These are phyloP conservation scores for Macrophya alboannulata DNA, from an alignment of 2,888 invertebrate genomes.

Conservation along the genomic window DNA sequence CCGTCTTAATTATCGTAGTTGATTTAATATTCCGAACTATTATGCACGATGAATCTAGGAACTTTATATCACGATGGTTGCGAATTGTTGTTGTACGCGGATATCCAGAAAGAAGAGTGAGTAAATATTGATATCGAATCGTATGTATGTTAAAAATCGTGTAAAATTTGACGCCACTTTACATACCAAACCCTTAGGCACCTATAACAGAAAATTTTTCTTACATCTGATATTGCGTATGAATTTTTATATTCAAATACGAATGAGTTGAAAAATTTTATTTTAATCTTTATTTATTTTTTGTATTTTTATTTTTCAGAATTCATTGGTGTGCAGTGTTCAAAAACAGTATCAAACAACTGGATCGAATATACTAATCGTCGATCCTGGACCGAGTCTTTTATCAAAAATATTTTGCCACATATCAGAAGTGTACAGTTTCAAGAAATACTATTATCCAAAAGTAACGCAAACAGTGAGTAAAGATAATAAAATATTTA, in stretches of 20 bases:
- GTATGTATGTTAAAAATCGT: not conserved
- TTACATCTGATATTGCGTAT: not conserved
- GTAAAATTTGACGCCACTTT: not conserved
- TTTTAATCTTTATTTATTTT: not conserved
- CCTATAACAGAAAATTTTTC: too few relatives aligned
- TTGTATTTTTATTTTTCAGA: slow-evolving; percentile 19
- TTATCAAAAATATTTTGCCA: slow-evolving; percentile 79
- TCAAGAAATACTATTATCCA: slow-evolving; percentile 86
- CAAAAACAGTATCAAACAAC: slow-evolving; percentile 78
- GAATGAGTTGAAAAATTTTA: too few relatives aligned
- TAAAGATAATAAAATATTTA: not conserved
- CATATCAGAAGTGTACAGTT: slow-evolving; percentile 85
- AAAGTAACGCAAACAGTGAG: slow-evolving; percentile 83
- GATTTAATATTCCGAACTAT: slow-evolving; percentile 53
- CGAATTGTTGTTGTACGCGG: slow-evolving; percentile 73
- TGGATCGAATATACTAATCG: slow-evolving; percentile 82
- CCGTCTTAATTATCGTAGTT: not conserved
- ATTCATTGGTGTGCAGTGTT: slow-evolving; percentile 84
- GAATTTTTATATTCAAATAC: not conserved
- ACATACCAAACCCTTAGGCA: not conserved
- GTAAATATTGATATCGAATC: slow-evolving; percentile 48
- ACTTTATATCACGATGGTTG: slow-evolving; percentile 73
- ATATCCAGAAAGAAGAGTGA: slow-evolving; percentile 72
- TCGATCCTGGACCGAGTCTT: slow-evolving; percentile 82
- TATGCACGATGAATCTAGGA: slow-evolving; percentile 71